Evolutionary conservation across 2,797 vertebrate species (phyloP), one percentile per base, ranked within the genome.

Genomic region (Chanos chanos): DNA sequence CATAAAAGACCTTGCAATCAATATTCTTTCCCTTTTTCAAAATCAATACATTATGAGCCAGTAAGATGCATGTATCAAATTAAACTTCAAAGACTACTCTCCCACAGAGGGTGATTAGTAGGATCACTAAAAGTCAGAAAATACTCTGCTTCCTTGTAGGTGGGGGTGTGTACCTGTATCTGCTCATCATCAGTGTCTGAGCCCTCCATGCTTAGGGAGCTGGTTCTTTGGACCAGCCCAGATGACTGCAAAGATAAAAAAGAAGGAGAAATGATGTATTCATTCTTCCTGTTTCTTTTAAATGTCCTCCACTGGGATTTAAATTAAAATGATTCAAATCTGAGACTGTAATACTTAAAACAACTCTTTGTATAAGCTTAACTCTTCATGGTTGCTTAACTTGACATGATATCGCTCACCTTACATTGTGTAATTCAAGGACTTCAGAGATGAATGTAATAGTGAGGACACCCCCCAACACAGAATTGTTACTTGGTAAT

Each of bases 151-250:
- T 30, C 4, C 22, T 51, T 15, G 33, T 33, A 50, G 40, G 18
- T 21, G 18, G 30, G 34, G 25, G 19, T 19, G 24, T n/a, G 27
- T 9, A 34, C 21, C 33, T 25, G 34, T 10, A 9, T 30, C 90
- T 90, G 86, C 65, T 94, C 90, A 15, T 91, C 89, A 52, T 93
- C 90, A 49, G 86, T 90, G 79, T 93, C 89, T 51, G 82, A 78
- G 34, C 85, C 86, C 16, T 90, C 91, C 85, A 91, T 86, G 78
- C 91, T 92, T 73, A 91, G 82, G 52, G 86, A 89, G 73, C 86
- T 87, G 77, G 83, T 83, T 75, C 82, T 87, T 74, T 90, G 85
- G 56, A 78, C 75, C 69, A 81, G 82, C 67, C 72, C 84, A 71
- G 83, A 81, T 7, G 80, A 75, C 83, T 86, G 81, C 34, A 64